Evolutionary conservation across 1,140 invertebrate genomes (phyloP).

Genomic region (Ceratina japonica): DNA sequence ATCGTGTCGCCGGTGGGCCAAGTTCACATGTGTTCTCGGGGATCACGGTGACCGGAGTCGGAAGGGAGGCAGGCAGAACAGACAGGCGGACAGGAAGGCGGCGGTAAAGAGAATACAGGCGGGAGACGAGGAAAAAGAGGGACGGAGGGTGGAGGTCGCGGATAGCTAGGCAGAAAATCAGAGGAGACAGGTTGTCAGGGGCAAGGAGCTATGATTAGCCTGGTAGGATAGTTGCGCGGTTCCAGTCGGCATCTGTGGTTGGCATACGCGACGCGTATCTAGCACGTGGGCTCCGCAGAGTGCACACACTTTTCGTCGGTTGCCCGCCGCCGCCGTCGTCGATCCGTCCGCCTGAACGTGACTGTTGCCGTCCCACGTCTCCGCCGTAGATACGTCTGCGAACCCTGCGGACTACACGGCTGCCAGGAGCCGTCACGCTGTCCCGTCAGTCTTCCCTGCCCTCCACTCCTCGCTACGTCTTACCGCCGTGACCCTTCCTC

Average conservation of each 20-base stretch:
- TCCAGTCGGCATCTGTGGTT: slow-evolving; percentile 68
- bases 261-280: slow-evolving; percentile 65
- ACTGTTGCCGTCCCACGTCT: slow-evolving; percentile 1
- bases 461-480: too few species aligned
- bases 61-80: not conserved
- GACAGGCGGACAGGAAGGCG: not conserved
- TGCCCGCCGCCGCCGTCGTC: slow-evolving; percentile 31
- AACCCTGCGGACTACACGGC: slow-evolving; percentile 64
- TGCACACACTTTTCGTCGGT: slow-evolving; percentile 35
- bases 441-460: slow-evolving; percentile 64
- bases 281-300: slow-evolving; percentile 71
- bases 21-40: slow-evolving; percentile 52
- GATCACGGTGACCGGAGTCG: slow-evolving; percentile 40
- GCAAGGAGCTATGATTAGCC: slow-evolving; percentile 77
- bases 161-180: slow-evolving; percentile 77
- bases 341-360: slow-evolving; percentile 36
- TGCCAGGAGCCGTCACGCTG: slow-evolving; percentile 80
- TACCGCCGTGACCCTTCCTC: slow-evolving; percentile 63
- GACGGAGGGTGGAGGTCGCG: slow-evolving; percentile 52
- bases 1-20: slow-evolving; percentile 40
- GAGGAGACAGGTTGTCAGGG: slow-evolving; percentile 79
- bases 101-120: not conserved
- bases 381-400: slow-evolving; percentile 57
- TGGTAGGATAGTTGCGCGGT: slow-evolving; percentile 51
- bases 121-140: slow-evolving; percentile 4